Evolutionary conservation across 2,888 invertebrate genomes (phyloP).

Genomic region (Polia nebulosa): DNA sequence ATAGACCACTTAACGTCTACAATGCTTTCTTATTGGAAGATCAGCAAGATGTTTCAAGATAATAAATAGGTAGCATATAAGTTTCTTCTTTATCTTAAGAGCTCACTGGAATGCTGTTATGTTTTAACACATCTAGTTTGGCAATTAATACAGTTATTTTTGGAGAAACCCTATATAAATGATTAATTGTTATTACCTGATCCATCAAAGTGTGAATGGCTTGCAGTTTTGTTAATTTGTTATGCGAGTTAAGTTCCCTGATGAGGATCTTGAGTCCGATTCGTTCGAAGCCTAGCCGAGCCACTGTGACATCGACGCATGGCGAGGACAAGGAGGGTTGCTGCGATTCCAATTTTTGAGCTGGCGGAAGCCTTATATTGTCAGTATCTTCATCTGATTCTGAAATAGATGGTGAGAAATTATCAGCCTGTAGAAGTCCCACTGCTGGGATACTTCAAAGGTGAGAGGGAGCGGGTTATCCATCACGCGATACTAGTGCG

Average conservation of each 20-base stretch:
- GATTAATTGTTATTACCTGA: conserved; percentile 72
- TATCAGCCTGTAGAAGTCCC: neutral
- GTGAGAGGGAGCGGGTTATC: no score
- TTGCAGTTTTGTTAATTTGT: conserved; percentile 79
- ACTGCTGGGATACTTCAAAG: no score
- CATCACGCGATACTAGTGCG: no score
- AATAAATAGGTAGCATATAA: no score
- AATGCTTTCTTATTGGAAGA: no score
- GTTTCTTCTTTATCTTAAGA: no score
- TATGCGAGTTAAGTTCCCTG: conserved; percentile 80
- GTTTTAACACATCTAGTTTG: no score
- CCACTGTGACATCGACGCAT: conserved; percentile 80
- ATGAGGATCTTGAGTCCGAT: conserved; percentile 80
- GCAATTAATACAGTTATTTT: no score
- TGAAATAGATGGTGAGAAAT: conserved; percentile 17
- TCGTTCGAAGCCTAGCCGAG: conserved; percentile 81
- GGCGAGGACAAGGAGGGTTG: conserved; percentile 84
- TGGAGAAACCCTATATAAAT: neutral
- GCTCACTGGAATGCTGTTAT: no score
- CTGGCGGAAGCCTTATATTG: conserved; percentile 67
- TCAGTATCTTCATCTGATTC: neutral
- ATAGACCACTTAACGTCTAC: no score
- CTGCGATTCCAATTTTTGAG: conserved; percentile 80
- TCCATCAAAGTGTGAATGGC: conserved; percentile 84
- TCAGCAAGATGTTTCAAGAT: no score